Percentiles rank a stretch among this genome's conserved stretches.
phyloP scores from a whole-genome alignment of 2,888 invertebrate genomes.

The Rhagium mordax region DNA sequence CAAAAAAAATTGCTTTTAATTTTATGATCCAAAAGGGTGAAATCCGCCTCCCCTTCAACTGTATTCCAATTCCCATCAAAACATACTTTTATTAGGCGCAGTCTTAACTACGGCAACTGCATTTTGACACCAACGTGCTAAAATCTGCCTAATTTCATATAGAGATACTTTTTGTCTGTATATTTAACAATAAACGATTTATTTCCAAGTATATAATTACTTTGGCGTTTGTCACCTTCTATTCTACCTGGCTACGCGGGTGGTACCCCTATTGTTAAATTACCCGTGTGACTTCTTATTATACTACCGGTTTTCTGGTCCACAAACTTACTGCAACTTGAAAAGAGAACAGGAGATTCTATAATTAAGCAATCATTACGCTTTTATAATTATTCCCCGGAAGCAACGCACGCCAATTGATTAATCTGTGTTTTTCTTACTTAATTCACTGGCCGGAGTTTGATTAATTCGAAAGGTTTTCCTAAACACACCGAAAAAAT shows the following conservation, averaged over 20 bases:
- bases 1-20: too few relatives aligned
- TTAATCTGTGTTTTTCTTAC: too few relatives aligned
- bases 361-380: too few relatives aligned
- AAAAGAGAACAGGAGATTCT: background rate
- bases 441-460: too few relatives aligned
- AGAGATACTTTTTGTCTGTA: background rate
- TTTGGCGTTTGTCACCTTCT: slow-evolving; percentile 2
- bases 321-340: background rate
- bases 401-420: too few relatives aligned
- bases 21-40: too few relatives aligned
- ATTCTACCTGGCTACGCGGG: slow-evolving; percentile 11
- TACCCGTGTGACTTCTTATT: background rate
- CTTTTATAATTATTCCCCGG: too few relatives aligned
- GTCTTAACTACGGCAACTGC: background rate
- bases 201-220: slow-evolving; percentile 2
- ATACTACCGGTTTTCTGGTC: background rate
- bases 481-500: background rate
- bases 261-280: slow-evolving; percentile 6
- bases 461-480: background rate
- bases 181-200: slow-evolving; percentile 13
- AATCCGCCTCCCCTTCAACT: too few relatives aligned
- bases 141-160: background rate
- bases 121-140: slow-evolving; percentile 13
- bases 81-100: background rate
- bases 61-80: background rate